Conservation (phyloP, 2,113 vertebrate genomes). For the Thunnus maccoyii region DNA sequence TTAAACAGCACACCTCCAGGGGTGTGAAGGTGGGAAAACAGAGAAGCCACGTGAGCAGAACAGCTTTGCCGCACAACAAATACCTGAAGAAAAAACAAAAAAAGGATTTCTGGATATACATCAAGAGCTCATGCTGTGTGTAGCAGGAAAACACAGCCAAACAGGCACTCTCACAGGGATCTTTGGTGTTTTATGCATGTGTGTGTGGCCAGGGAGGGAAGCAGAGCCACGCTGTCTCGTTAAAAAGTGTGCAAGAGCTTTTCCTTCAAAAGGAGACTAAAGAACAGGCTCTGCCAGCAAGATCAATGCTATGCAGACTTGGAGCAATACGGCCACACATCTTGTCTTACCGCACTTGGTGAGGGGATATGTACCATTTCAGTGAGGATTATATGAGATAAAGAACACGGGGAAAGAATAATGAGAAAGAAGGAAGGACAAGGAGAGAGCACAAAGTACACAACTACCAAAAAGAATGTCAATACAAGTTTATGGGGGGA, state of each 20-base stretch:
- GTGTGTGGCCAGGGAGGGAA: conserved; percentile 19
- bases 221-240: conserved; percentile 33
- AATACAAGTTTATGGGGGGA: conserved; percentile 1
- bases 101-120: conserved; percentile 28
- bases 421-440: conserved; percentile 21
- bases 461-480: neutral
- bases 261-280: conserved; percentile 38
- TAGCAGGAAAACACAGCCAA: conserved; percentile 34
- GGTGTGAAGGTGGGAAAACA: conserved; percentile 46
- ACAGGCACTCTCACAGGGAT: conserved; percentile 26
- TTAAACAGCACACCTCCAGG: conserved; percentile 53
- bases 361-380: conserved; percentile 35
- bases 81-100: neutral
- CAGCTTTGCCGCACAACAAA: conserved; percentile 32
- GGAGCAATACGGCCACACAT: conserved; percentile 40
- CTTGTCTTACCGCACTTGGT: conserved; percentile 39
- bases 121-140: conserved; percentile 17
- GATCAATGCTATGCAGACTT: conserved; percentile 60
- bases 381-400: conserved; percentile 42
- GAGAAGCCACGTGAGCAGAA: neutral
- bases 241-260: conserved; percentile 54
- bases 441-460: conserved; percentile 10
- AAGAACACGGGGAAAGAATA: conserved; percentile 1
- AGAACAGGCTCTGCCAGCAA: conserved; percentile 33
- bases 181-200: conserved; percentile 27